A percentile compares a stretch with the other conserved stretches of the same genome.
Conservation (phyloP, 2,113 vertebrate genomes). For the Lichenostomus cassidix region DNA sequence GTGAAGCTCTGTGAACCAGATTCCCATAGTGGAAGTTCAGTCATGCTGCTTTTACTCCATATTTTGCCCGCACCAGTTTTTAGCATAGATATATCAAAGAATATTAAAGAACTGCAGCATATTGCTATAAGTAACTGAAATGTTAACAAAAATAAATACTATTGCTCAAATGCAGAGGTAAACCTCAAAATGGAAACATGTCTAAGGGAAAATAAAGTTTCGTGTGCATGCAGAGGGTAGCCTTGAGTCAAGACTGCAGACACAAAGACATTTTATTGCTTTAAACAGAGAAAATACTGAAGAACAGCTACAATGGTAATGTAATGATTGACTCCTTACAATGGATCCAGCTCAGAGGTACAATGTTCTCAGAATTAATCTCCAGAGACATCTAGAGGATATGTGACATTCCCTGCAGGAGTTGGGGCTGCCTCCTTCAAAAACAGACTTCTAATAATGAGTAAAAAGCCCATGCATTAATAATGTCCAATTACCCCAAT, state of each 20-base stretch:
- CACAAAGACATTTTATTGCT: background rate
- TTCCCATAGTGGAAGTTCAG: background rate
- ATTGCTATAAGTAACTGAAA: background rate
- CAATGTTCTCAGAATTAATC: conserved; percentile 15
- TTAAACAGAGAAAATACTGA: background rate
- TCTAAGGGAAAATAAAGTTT: background rate
- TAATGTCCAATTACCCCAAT: background rate
- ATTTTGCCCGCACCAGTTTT: background rate
- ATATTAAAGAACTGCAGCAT: background rate
- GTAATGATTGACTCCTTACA: background rate
- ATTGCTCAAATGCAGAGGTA: background rate
- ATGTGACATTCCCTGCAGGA: background rate
- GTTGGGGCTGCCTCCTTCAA: background rate
- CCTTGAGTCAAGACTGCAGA: background rate
- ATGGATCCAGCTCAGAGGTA: background rate
- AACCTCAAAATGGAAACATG: background rate
- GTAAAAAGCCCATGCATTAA: background rate
- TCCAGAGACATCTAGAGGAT: conserved; percentile 25
- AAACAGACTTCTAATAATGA: background rate
- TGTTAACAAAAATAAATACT: background rate
- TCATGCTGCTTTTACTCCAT: background rate
- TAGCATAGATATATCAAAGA: background rate
- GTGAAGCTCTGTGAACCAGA: background rate
- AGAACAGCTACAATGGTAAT: background rate
- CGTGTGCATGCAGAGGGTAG: background rate